Evolutionary conservation across 2,113 vertebrate species (phyloP), one percentile per base, ranked within the genome.

Genomic region (Caranx ignobilis): DNA sequence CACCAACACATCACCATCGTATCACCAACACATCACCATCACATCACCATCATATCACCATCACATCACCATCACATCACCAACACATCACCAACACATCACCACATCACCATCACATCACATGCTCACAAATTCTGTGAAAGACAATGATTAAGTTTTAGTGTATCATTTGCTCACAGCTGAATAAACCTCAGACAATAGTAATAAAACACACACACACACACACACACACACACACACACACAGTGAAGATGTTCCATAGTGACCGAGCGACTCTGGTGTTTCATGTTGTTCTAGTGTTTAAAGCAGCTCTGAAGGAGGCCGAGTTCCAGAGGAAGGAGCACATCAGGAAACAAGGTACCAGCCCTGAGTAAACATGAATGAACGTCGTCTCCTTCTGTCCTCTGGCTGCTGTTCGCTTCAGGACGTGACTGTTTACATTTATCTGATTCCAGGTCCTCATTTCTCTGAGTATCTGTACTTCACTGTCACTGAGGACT

Each of bases 341-440:
- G 77, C 96, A 95, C 89, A 96, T 98, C 87, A 96, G 98, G 89
- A 99, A 99, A 84, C 98, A 99, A 96, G 98, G 98, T 99, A 77
- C 4, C 0, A 6, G 18, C 37, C 26, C 7, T 37, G 10, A 39
- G 26, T 26, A 26, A 26, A 26, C 26, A 26, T 26, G 26, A 26
- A 26, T 26, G 26, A 26, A 1, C 26, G 26, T 26, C 26, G 26
- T 26, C 26, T 26, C 26, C 8, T 2, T 41, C 39, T 9, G 7
- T 11, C 8, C 8, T 41, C 39, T 41, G 8, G 39, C 11, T 41
- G 8, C 11, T 54, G 4, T 54, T 54, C 5, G 6, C 16, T 47
- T 47, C 45, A 16, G 8, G 1, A 31, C 3, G 9, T 50, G 9
- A 19, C 2, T 71, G 39, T 18, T 45, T 66, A 5, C 9, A 11